A percentile compares a stretch with the other conserved stretches of the same genome.
Evolutionary conservation across 2,888 invertebrate species (phyloP).

Genomic region (Sussaba pulchella): DNA sequence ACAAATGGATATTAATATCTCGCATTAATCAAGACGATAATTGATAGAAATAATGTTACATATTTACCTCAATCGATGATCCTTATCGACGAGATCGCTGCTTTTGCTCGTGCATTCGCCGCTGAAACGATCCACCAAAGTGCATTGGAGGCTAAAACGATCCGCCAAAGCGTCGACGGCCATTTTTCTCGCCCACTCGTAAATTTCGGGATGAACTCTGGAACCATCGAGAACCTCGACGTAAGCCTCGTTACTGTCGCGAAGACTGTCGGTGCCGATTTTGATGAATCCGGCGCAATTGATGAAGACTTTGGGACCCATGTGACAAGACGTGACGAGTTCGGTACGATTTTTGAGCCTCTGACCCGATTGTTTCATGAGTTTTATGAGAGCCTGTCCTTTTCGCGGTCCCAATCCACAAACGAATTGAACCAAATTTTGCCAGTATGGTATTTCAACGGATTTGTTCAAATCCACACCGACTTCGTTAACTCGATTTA

Average conservation of each 20-base stretch:
- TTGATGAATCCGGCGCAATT: conserved; percentile 99
- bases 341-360: conserved; percentile 97
- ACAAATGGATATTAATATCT: too few relatives aligned
- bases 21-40: too few relatives aligned
- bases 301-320: conserved; percentile 99
- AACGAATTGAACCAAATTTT: conserved; percentile 97
- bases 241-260: conserved; percentile 97
- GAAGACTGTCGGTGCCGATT: conserved; percentile 98
- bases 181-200: conserved; percentile 99
- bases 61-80: conserved; percentile 93
- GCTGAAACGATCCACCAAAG: conserved; percentile 95
- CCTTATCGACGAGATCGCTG: conserved; percentile 95
- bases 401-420: conserved; percentile 99
- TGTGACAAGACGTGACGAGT: conserved; percentile 96
- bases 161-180: conserved; percentile 97
- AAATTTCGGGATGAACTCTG: conserved; percentile 99
- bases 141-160: conserved; percentile 91
- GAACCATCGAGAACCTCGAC: conserved; percentile 98
- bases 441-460: conserved; percentile 94
- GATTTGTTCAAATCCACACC: conserved; percentile 98
- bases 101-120: conserved; percentile 97
- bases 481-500: conserved; percentile 98
- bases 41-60: conserved; percentile 9
- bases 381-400: conserved; percentile 93
- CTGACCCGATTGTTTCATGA: conserved; percentile 95